These are phyloP conservation scores for Halocynthia roretzi DNA, from an alignment of 23 tunicate species.

Conservation along the genomic window DNA sequence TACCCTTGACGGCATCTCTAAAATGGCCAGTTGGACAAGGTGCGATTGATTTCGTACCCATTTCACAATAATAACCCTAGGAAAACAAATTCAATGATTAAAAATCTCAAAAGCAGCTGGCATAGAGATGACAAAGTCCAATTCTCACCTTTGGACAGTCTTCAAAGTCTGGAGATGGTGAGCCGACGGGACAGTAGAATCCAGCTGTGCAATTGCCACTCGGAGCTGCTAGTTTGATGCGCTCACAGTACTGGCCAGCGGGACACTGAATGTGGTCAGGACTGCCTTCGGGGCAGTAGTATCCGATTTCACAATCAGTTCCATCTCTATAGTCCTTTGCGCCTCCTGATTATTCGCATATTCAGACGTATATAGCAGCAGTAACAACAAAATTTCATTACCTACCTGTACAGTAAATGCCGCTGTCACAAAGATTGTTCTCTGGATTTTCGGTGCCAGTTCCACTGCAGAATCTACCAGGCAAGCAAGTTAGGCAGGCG, in stretches of 20 bases:
- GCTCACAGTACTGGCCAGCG: conserved; percentile 56
- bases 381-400: conserved; percentile 1
- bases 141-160: conserved; percentile 51
- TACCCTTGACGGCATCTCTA: conserved; percentile 10
- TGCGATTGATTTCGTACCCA: not conserved
- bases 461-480: conserved; percentile 55
- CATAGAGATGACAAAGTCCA: not conserved
- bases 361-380: not conserved
- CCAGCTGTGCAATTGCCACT: conserved; percentile 17
- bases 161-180: conserved; percentile 28
- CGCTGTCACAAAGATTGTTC: conserved; percentile 51
- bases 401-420: conserved; percentile 75
- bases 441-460: conserved; percentile 48
- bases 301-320: conserved; percentile 46
- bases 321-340: conserved; percentile 29
- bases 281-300: conserved; percentile 85
- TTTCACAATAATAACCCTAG: conserved; percentile 29
- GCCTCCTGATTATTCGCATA: conserved; percentile 26
- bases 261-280: conserved; percentile 58
- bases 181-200: conserved; percentile 25
- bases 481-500: conserved; percentile 51
- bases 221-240: not conserved
- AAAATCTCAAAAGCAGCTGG: not conserved
- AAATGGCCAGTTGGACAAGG: conserved; percentile 31
- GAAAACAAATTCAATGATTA: conserved; percentile 6